phyloP scores from a whole-genome alignment of 1,140 invertebrate species.

The Lordiphosa clarofinis region DNA sequence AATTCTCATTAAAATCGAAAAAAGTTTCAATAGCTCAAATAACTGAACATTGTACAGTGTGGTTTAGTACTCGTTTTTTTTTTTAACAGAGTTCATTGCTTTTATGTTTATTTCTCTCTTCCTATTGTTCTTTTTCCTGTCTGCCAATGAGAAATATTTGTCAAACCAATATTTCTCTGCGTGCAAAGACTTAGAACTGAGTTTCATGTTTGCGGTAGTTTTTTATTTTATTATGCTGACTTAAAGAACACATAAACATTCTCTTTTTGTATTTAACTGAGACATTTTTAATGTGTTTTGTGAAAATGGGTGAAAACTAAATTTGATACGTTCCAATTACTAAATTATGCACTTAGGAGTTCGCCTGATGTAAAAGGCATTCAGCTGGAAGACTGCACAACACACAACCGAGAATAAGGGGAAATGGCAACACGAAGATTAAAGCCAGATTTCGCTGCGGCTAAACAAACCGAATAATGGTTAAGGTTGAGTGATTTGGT shows the following conservation, averaged over 20 bases:
- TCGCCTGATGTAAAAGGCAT: conserved; percentile 57
- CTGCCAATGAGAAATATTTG: conserved; percentile 17
- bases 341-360: conserved; percentile 62
- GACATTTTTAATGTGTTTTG: conserved; percentile 13
- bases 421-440: conserved; percentile 34
- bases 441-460: conserved; percentile 37
- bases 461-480: conserved; percentile 43
- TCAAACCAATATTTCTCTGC: conserved; percentile 58
- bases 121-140: conserved; percentile 28
- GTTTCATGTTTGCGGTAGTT: conserved; percentile 18
- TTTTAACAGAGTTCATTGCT: conserved; percentile 37
- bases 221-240: conserved; percentile 4
- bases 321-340: conserved; percentile 78
- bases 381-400: conserved; percentile 75
- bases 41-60: not conserved
- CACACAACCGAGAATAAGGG: conserved; percentile 19
- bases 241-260: not conserved
- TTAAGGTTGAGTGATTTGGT: conserved; percentile 46
- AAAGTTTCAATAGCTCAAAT: too few relatives aligned
- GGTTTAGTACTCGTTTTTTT: conserved; percentile 8
- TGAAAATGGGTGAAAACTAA: conserved; percentile 52
- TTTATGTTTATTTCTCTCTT: conserved; percentile 8
- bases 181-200: conserved; percentile 73
- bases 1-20: too few relatives aligned
- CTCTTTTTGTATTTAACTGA: not conserved